Evolutionary conservation across 2,888 invertebrate species (phyloP).

Genomic region (Scaptomyza flava): DNA sequence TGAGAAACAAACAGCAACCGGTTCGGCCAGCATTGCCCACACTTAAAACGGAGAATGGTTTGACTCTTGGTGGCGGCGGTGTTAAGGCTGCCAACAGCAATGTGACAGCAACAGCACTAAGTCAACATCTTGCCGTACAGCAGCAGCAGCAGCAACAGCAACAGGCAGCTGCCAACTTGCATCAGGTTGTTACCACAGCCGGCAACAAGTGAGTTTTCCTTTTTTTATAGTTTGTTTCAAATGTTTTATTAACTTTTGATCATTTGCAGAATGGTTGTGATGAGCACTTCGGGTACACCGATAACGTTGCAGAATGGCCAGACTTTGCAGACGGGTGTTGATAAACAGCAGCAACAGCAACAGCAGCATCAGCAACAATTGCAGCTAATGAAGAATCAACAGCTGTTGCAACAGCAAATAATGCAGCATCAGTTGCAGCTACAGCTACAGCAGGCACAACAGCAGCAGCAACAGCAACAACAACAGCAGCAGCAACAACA

Average conservation of each 20-base stretch:
- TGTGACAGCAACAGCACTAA: constrained; percentile 75
- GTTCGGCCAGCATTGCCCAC: constrained; percentile 89
- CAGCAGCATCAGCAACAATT: constrained; percentile 81
- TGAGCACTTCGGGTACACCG: constrained; percentile 83
- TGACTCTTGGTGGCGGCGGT: constrained; percentile 86
- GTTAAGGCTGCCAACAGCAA: constrained; percentile 64
- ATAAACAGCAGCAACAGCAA: constrained; percentile 79
- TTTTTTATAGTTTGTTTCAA: not conserved
- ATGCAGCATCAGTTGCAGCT: constrained; percentile 76
- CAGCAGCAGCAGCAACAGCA: constrained; percentile 61
- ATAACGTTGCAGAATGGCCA: constrained; percentile 83
- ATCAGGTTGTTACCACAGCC: constrained; percentile 85
- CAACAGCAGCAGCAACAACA: constrained; percentile 78
- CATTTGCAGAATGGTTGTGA: constrained; percentile 83
- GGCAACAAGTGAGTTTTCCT: constrained; percentile 85
- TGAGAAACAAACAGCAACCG: constrained; percentile 89
- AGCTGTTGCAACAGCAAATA: constrained; percentile 75
- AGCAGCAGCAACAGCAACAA: constrained; percentile 82
- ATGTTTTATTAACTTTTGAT: not conserved
- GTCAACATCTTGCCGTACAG: constrained; percentile 63
- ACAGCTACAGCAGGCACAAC: constrained; percentile 73
- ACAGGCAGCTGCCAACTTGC: constrained; percentile 81
- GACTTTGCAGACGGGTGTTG: constrained; percentile 82
- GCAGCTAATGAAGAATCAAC: constrained; percentile 78
- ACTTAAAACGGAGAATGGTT: constrained; percentile 88